These are phyloP conservation scores for Chionis minor DNA, from an alignment of 2,113 vertebrate species.

Conservation along the genomic window DNA sequence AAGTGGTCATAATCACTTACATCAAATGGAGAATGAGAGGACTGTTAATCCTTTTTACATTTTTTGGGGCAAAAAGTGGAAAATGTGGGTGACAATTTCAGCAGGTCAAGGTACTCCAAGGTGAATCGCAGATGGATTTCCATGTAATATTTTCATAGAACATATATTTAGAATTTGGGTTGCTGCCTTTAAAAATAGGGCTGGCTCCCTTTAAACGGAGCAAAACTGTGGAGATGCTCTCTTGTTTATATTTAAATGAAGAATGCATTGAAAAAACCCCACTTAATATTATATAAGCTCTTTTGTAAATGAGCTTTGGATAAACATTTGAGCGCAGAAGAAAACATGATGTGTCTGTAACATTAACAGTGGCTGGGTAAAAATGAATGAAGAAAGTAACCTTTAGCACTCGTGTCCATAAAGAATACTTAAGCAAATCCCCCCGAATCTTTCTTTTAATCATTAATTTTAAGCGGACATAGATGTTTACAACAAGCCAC, in stretches of 20 bases:
- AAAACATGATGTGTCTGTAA: constrained; percentile 66
- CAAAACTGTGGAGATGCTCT: not conserved
- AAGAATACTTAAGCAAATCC: constrained; percentile 70
- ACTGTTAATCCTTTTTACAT: constrained; percentile 20
- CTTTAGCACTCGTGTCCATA: constrained; percentile 50
- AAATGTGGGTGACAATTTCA: constrained; percentile 66
- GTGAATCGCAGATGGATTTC: constrained; percentile 66
- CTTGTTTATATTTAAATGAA: constrained; percentile 49
- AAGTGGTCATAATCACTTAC: not conserved
- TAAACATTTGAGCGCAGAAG: constrained; percentile 68
- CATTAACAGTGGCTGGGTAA: constrained; percentile 68
- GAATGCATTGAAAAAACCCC: not conserved
- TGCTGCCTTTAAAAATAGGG: constrained; percentile 28
- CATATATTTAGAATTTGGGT: constrained; percentile 34
- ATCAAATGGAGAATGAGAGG: constrained; percentile 54
- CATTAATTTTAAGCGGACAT: constrained; percentile 62
- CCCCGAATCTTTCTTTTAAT: constrained; percentile 59
- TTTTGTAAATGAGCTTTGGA: constrained; percentile 74
- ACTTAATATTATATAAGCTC: constrained; percentile 70
- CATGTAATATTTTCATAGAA: constrained; percentile 64
- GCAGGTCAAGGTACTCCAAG: constrained; percentile 65
- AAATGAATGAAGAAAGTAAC: constrained; percentile 70
- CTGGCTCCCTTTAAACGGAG: constrained; percentile 6
- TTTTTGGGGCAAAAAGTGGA: constrained; percentile 42
- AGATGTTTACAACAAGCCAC: constrained; percentile 50